Percentiles rank a stretch among this genome's conserved stretches.
phyloP scores from a whole-genome alignment of 2,113 vertebrate species.

The Phasianus colchicus region DNA sequence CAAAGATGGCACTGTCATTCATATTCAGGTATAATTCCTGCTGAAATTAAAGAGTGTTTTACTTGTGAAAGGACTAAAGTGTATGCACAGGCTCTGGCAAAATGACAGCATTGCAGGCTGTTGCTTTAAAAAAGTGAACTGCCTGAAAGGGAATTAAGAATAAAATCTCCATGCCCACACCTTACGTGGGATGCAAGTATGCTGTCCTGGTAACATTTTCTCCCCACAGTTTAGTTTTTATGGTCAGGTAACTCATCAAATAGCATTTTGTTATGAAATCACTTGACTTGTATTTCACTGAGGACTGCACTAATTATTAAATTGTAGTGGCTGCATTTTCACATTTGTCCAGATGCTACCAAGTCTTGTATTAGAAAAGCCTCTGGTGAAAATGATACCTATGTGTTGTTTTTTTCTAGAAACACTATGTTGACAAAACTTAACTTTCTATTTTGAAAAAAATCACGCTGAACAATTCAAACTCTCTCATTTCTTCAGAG shows the following conservation, averaged over 20 bases:
- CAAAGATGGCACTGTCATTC: not conserved
- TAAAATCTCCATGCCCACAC: not conserved
- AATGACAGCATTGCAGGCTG: not conserved
- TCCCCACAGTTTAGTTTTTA: not conserved
- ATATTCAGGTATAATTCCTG: not conserved
- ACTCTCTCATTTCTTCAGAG: not conserved
- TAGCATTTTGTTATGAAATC: not conserved
- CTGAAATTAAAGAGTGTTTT: not conserved
- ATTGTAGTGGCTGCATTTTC: not conserved
- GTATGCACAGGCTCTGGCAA: not conserved
- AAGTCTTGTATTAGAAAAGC: not conserved
- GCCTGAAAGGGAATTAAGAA: not conserved
- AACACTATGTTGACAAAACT: not conserved
- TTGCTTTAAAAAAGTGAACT: not conserved
- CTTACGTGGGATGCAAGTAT: not conserved
- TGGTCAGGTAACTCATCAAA: not conserved
- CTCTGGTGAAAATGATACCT: not conserved
- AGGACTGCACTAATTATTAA: not conserved
- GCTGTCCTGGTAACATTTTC: not conserved
- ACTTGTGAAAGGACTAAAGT: not conserved
- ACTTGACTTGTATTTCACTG: not conserved
- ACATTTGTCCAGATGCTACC: not conserved
- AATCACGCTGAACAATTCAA: not conserved
- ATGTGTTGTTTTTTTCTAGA: not conserved
- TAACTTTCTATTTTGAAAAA: not conserved